Evolutionary conservation across 1,140 invertebrate genomes (phyloP).

Genomic region (Drosophila parabipectinata): DNA sequence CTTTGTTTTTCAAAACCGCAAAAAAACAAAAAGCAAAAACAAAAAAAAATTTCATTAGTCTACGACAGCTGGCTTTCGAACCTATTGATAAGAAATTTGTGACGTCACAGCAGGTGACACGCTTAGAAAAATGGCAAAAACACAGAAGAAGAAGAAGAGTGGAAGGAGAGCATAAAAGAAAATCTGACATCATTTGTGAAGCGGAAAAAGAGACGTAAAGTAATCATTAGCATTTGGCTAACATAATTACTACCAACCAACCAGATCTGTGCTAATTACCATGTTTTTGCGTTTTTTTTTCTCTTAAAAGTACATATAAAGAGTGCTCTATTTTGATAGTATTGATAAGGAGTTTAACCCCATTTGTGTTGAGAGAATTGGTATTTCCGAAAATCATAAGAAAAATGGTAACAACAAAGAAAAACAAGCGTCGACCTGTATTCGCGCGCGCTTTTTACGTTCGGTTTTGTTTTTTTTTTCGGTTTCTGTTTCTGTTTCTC

Average conservation of each 20-base stretch:
- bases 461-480: constrained; percentile 40
- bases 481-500: constrained; percentile 6
- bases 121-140: constrained; percentile 3
- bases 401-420: constrained; percentile 24
- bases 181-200: constrained; percentile 5
- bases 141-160: not conserved
- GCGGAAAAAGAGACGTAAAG: not conserved
- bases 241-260: constrained; percentile 23
- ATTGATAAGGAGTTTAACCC: constrained; percentile 1
- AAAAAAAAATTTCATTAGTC: constrained; percentile 2
- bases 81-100: constrained; percentile 21
- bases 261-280: constrained; percentile 6
- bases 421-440: constrained; percentile 74
- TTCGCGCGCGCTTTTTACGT: constrained; percentile 80
- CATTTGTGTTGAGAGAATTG: constrained; percentile 46
- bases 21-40: constrained; percentile 1
- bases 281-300: not conserved
- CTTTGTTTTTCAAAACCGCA: constrained; percentile 22
- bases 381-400: constrained; percentile 80
- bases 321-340: not conserved
- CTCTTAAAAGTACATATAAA: not conserved
- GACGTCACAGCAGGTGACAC: constrained; percentile 29
- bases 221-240: constrained; percentile 33
- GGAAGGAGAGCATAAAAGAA: not conserved
- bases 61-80: constrained; percentile 3